Percentiles rank a stretch among this genome's conserved stretches.
Evolutionary conservation across 2,113 vertebrate genomes (phyloP).

Genomic region (Argyrosomus japonicus): DNA sequence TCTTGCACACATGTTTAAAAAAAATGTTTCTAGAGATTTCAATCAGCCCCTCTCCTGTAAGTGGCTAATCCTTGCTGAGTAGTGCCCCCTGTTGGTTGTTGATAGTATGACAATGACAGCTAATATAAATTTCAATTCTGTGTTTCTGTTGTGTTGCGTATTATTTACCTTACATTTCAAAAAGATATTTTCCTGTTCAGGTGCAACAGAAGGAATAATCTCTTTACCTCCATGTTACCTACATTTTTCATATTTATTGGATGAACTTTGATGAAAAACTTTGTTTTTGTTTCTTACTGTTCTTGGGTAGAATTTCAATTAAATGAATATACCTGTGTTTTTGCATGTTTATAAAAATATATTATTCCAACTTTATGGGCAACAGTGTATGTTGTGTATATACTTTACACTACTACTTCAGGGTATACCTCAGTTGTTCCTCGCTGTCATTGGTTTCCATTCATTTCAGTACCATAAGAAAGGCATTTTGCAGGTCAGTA

Average conservation of each 20-base stretch:
- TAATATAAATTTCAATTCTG: neutral
- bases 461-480: neutral
- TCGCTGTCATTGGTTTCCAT: neutral
- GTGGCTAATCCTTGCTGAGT: neutral
- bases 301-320: neutral
- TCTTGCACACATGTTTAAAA: neutral
- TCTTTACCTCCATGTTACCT: neutral
- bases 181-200: neutral
- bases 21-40: neutral
- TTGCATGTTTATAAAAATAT: neutral
- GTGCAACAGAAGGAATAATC: neutral
- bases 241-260: neutral
- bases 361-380: no score
- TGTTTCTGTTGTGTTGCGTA: neutral
- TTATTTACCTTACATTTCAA: neutral
- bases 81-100: conserved; percentile 33
- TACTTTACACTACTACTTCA: neutral
- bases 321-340: neutral
- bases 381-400: neutral
- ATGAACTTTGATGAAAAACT: neutral
- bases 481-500: neutral
- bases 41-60: neutral
- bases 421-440: neutral
- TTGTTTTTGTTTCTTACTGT: neutral
- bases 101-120: neutral